Percentiles rank a stretch among this genome's conserved stretches.
Evolutionary conservation across 2,888 invertebrate species (phyloP).

Genomic region (Andricus curvator): DNA sequence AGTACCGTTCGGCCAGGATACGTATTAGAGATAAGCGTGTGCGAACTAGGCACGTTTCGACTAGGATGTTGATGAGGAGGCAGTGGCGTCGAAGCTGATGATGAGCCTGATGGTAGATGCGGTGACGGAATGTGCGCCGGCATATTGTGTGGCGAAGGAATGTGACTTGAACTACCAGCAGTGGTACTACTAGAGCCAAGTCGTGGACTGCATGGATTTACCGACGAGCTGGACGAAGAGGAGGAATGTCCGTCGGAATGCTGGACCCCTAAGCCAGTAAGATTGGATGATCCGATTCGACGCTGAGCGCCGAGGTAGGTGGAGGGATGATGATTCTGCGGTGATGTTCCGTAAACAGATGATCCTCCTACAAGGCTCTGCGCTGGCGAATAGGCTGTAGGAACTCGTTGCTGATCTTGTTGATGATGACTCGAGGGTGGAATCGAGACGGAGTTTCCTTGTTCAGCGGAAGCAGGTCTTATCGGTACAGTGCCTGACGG

Average conservation of each 20-base stretch:
- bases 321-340: conserved; percentile 50
- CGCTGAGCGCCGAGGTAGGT: conserved; percentile 56
- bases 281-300: conserved; percentile 48
- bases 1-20: conserved; percentile 42
- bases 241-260: conserved; percentile 59
- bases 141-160: conserved; percentile 71
- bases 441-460: conserved; percentile 52
- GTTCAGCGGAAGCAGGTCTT: conserved; percentile 64
- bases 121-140: conserved; percentile 72
- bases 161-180: conserved; percentile 65
- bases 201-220: conserved; percentile 66
- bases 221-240: conserved; percentile 59
- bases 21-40: conserved; percentile 33
- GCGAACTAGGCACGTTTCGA: conserved; percentile 55
- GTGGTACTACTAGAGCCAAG: conserved; percentile 57
- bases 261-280: conserved; percentile 48
- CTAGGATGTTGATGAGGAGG: conserved; percentile 63
- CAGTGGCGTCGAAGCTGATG: conserved; percentile 40
- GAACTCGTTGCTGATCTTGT: conserved; percentile 60
- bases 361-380: conserved; percentile 48
- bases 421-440: conserved; percentile 58
- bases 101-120: conserved; percentile 59
- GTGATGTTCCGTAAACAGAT: conserved; percentile 52
- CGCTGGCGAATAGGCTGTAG: conserved; percentile 58
- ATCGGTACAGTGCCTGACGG: conserved; percentile 67